Evolutionary conservation across 2,797 vertebrate genomes (phyloP).

Genomic region (Meda fulgida): DNA sequence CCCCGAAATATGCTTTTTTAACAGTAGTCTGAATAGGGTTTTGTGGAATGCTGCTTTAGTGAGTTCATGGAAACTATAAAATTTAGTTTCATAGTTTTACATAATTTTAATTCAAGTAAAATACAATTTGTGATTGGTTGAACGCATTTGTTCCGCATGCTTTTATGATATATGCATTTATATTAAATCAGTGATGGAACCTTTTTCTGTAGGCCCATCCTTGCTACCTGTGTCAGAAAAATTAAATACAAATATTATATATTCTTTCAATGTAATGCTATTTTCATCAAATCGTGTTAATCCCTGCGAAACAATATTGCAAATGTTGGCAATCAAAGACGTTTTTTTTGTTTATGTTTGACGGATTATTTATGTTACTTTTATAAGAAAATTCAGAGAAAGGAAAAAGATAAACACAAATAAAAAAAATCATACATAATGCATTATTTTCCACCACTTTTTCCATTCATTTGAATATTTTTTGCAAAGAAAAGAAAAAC

Average conservation of each 20-base stretch:
- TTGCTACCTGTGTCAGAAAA: conserved; percentile 4
- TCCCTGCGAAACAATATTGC: conserved; percentile 3
- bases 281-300: conserved; percentile 41
- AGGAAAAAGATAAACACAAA: background rate
- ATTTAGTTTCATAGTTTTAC: too few relatives aligned
- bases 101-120: too few relatives aligned
- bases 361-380: background rate
- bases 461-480: background rate
- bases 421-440: background rate
- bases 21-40: background rate
- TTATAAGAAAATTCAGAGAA: background rate
- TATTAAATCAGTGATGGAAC: conserved; percentile 14
- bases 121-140: conserved; percentile 9
- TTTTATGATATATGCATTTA: background rate
- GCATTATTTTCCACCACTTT: background rate
- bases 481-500: background rate
- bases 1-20: conserved; percentile 22
- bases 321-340: conserved; percentile 31
- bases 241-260: background rate
- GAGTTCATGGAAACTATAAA: conserved; percentile 40
- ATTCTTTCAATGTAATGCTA: conserved; percentile 9
- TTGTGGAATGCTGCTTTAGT: background rate
- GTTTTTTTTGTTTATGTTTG: background rate
- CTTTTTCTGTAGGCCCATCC: conserved; percentile 8
- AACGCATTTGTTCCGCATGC: background rate